Evolutionary conservation across 2,797 vertebrate species (phyloP).

Genomic region (Iguana delicatissima): DNA sequence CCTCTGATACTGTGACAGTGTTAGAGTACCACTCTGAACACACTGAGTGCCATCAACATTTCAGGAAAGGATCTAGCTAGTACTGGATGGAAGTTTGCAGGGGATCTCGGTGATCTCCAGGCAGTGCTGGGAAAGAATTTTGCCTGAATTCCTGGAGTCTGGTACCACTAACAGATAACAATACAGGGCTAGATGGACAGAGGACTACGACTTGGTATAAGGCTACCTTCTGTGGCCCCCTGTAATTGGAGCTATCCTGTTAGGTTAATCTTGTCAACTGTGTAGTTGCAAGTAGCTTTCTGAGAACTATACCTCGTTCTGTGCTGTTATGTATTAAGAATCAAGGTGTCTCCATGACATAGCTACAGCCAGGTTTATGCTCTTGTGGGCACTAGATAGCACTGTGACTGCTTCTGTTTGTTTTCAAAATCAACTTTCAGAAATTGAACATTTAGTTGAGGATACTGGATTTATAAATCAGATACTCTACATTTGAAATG

Average conservation of each 20-base stretch:
- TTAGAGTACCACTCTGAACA: too few relatives aligned
- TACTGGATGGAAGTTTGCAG: too few relatives aligned
- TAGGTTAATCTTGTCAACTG: neutral
- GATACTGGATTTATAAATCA: neutral
- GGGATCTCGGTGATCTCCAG: too few relatives aligned
- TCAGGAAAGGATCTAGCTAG: too few relatives aligned
- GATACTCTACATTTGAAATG: neutral
- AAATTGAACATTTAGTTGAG: neutral
- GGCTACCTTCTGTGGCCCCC: neutral
- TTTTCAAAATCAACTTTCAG: neutral
- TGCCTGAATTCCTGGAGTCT: too few relatives aligned
- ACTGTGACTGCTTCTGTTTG: neutral
- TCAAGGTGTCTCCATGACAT: neutral
- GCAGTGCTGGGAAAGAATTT: too few relatives aligned
- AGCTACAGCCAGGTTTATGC: neutral
- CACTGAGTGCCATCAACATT: too few relatives aligned
- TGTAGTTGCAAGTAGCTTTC: neutral
- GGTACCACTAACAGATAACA: too few relatives aligned
- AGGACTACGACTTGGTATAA: too few relatives aligned
- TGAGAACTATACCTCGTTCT: neutral
- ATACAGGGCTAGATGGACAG: too few relatives aligned
- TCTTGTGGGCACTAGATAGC: neutral
- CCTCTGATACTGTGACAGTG: neutral
- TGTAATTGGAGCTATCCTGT: neutral
- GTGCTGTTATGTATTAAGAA: neutral